phyloP scores from a whole-genome alignment of 2,888 invertebrate genomes.

The Morpho achilles region DNA sequence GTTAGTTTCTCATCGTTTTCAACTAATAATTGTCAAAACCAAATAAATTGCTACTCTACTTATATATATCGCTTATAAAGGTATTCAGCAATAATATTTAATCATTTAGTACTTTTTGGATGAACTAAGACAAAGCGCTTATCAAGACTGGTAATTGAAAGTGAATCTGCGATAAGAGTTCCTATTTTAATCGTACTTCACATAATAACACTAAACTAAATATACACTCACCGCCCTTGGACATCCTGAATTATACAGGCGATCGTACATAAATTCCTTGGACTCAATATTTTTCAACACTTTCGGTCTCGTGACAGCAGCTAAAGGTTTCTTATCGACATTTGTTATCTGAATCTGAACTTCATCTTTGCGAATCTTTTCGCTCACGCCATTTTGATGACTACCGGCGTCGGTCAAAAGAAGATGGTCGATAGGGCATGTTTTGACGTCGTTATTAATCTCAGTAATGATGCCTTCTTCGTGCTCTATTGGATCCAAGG shows the following conservation, averaged over 20 bases:
- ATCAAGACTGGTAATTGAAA: too few species aligned
- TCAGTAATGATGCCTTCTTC: constrained; percentile 37
- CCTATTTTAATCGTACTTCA: too few species aligned
- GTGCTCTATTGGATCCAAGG: constrained; percentile 30
- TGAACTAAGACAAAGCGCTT: too few species aligned
- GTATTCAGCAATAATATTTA: too few species aligned
- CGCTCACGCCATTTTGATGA: constrained; percentile 22
- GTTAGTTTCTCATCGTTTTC: too few species aligned
- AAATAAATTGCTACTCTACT: too few species aligned
- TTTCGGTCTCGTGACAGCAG: constrained; percentile 57
- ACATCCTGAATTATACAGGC: constrained; percentile 56
- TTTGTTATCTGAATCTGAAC: constrained; percentile 29
- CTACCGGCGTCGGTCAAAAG: constrained; percentile 20
- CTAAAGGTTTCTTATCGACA: constrained; percentile 42
- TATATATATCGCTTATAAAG: too few species aligned
- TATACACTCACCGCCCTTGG: constrained; percentile 51
- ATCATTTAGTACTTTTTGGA: too few species aligned
- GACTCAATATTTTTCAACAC: constrained; percentile 64
- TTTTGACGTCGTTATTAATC: constrained; percentile 33
- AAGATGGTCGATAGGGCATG: constrained; percentile 47
- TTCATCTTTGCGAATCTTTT: constrained; percentile 6
- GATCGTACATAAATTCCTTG: constrained; percentile 58
- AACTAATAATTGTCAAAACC: too few species aligned
- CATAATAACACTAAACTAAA: too few species aligned
- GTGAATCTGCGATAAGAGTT: too few species aligned